Percentiles rank a stretch among this genome's conserved stretches.
Evolutionary conservation across 2,888 invertebrate species (phyloP).

Genomic region (Argyresthia albistria): DNA sequence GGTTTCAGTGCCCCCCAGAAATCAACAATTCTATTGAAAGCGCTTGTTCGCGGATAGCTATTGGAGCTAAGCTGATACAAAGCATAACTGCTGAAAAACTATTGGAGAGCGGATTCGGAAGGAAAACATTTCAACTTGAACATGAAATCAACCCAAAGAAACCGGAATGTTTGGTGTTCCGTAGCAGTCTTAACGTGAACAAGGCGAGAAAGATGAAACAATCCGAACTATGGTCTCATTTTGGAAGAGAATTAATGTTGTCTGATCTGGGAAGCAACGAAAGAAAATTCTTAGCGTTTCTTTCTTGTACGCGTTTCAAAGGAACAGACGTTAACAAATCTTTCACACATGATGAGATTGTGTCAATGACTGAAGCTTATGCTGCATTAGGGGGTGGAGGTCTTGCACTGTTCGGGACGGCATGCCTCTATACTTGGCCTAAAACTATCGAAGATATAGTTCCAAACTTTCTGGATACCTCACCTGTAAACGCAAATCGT

Average conservation of each 20-base stretch:
- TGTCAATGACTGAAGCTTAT: conserved; percentile 81
- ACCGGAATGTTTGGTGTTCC: conserved; percentile 80
- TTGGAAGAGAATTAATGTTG: conserved; percentile 88
- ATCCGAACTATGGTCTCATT: conserved; percentile 86
- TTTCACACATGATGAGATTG: conserved; percentile 78
- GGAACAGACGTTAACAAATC: conserved; percentile 74
- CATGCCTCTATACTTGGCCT: conserved; percentile 94
- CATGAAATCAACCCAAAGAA: conserved; percentile 70
- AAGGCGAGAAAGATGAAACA: conserved; percentile 82
- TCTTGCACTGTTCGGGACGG: conserved; percentile 91
- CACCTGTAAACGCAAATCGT: conserved; percentile 78
- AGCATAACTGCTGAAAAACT: conserved; percentile 90
- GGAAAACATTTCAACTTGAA: conserved; percentile 88
- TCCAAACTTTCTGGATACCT: conserved; percentile 55
- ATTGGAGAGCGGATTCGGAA: conserved; percentile 80
- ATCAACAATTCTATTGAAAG: conserved; percentile 78
- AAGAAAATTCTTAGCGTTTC: conserved; percentile 90
- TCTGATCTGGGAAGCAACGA: conserved; percentile 75
- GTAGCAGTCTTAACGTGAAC: conserved; percentile 78
- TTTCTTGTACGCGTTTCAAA: conserved; percentile 88
- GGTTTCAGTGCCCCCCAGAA: conserved; percentile 78
- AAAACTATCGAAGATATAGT: conserved; percentile 77
- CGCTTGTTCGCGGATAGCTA: conserved; percentile 81
- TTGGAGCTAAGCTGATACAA: conserved; percentile 87
- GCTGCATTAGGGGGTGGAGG: conserved; percentile 95